Percentiles rank a stretch among this genome's conserved stretches.
These are phyloP conservation scores for Coracias cyanogaster DNA, from an alignment of 2,797 vertebrate species.

Conservation along the genomic window DNA sequence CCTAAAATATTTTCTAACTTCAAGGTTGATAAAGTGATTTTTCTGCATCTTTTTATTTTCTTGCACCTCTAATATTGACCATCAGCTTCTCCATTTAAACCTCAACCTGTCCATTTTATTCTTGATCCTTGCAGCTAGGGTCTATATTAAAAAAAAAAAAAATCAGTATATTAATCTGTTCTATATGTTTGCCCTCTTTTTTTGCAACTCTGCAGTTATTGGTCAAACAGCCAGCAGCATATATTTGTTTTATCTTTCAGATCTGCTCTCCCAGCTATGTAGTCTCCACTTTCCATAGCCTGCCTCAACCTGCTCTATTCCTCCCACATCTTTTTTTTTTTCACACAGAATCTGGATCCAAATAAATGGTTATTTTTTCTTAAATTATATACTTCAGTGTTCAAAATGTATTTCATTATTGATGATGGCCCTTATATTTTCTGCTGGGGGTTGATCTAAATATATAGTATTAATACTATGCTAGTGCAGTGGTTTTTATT, in stretches of 20 bases:
- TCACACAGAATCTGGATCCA: not conserved
- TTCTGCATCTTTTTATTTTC: not conserved
- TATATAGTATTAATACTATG: not conserved
- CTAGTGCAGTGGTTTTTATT: not conserved
- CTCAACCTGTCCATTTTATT: not conserved
- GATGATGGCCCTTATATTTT: not conserved
- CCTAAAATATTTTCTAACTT: not conserved
- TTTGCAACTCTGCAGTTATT: not conserved
- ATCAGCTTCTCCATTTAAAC: not conserved
- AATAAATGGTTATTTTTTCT: not conserved
- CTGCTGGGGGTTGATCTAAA: not conserved
- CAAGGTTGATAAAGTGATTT: not conserved
- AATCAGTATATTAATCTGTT: not conserved
- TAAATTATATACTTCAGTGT: not conserved
- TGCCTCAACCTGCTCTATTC: not conserved
- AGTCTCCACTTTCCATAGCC: not conserved
- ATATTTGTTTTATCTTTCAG: not conserved
- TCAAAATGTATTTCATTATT: not conserved
- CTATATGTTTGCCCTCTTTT: not conserved
- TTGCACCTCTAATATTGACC: not conserved
- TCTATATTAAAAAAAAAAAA: not conserved
- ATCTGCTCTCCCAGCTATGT: not conserved
- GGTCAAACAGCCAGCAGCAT: not conserved
- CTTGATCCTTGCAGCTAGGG: not conserved
- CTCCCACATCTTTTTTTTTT: not conserved